Evolutionary conservation across 1,140 invertebrate genomes (phyloP).

Genomic region (Achroia grisella): DNA sequence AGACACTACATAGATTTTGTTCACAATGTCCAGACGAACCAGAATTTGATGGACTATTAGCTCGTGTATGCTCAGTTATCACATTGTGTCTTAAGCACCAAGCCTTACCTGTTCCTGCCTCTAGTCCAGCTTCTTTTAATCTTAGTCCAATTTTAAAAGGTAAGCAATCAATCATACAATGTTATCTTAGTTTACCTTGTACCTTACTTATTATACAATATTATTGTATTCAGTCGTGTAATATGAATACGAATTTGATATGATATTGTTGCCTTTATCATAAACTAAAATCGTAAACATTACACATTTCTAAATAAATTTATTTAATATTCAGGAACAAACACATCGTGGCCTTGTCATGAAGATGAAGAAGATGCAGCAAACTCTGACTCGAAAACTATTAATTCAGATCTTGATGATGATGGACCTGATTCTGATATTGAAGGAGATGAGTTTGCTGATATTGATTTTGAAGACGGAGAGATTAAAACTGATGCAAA

Average conservation of each 20-base stretch:
- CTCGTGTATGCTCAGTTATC: slow-evolving; percentile 78
- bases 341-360: slow-evolving; percentile 55
- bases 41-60: slow-evolving; percentile 76
- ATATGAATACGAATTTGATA: too few species aligned
- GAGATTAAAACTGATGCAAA: slow-evolving; percentile 37
- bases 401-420: slow-evolving; percentile 59
- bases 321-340: slow-evolving; percentile 38
- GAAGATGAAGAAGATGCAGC: slow-evolving; percentile 60
- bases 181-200: too few species aligned
- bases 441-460: slow-evolving; percentile 50
- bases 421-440: slow-evolving; percentile 50
- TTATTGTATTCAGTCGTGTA: too few species aligned
- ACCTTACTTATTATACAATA: too few species aligned
- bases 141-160: slow-evolving; percentile 64
- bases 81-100: slow-evolving; percentile 78
- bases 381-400: slow-evolving; percentile 55
- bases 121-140: slow-evolving; percentile 73
- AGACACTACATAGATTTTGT: slow-evolving; percentile 77
- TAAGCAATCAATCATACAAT: slow-evolving; percentile 11
- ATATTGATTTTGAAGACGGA: slow-evolving; percentile 45
- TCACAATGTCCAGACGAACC: slow-evolving; percentile 79
- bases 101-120: slow-evolving; percentile 75
- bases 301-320: too few species aligned
- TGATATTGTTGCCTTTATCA: too few species aligned
- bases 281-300: too few species aligned